Evolutionary conservation across 2,113 vertebrate species (phyloP).

Genomic region (Semnornis frantzii): DNA sequence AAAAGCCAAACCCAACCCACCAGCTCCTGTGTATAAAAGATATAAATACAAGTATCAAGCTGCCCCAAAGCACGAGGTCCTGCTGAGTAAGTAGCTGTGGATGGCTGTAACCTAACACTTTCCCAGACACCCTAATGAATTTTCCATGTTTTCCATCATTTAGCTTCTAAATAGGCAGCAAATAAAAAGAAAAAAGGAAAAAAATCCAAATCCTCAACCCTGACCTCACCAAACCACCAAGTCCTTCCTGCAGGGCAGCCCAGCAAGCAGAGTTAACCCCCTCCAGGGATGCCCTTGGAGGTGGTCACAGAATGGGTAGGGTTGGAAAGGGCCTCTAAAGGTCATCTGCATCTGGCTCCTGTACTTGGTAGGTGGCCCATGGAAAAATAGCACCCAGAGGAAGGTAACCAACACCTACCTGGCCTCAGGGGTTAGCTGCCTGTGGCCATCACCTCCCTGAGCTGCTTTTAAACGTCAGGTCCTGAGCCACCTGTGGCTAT

Average conservation of each 20-base stretch:
- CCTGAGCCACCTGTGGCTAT: too few relatives aligned
- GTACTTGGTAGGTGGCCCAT: neutral
- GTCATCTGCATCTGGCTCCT: neutral
- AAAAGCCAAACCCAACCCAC: neutral
- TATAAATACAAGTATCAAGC: neutral
- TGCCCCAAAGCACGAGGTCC: constrained; percentile 31
- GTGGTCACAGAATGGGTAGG: too few relatives aligned
- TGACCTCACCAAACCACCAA: neutral
- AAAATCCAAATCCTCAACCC: neutral
- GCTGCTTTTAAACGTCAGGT: too few relatives aligned
- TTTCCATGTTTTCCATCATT: constrained; percentile 54
- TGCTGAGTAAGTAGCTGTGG: constrained; percentile 32
- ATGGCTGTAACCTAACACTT: constrained; percentile 33
- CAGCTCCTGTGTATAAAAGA: neutral
- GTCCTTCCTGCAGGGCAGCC: neutral
- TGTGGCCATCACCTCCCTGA: too few relatives aligned
- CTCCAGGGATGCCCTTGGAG: neutral
- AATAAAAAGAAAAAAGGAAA: neutral
- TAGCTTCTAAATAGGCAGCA: constrained; percentile 44
- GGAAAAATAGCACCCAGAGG: neutral
- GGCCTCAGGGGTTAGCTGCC: neutral
- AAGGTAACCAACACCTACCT: neutral
- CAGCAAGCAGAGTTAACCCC: neutral
- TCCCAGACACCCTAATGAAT: constrained; percentile 59
- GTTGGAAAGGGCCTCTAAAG: too few relatives aligned